Evolutionary conservation across 2,888 invertebrate species (phyloP).

Genomic region (Griposia aprilina): DNA sequence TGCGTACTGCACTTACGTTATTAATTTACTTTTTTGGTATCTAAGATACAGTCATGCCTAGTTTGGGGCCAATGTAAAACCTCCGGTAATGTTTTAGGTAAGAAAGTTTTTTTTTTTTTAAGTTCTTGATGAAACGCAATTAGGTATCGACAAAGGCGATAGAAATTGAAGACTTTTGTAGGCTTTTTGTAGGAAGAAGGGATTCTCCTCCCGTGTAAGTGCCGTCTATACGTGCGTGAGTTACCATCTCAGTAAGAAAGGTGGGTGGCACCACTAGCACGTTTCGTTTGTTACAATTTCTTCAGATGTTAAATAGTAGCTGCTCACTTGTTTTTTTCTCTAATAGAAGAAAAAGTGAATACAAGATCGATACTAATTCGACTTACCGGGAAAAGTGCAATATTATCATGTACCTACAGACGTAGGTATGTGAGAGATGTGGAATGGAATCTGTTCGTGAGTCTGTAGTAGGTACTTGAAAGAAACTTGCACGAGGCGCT

Average conservation of each 20-base stretch:
- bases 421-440: neutral
- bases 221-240: too few relatives aligned
- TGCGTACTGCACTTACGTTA: too few relatives aligned
- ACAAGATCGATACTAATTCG: neutral
- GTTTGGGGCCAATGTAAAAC: too few relatives aligned
- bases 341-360: neutral
- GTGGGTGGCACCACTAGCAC: neutral
- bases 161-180: too few relatives aligned
- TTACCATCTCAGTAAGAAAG: neutral
- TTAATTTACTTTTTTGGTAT: too few relatives aligned
- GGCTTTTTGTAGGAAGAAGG: neutral
- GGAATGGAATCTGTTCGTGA: neutral
- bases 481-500: slow-evolving; percentile 1
- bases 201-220: neutral
- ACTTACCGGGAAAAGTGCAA: neutral
- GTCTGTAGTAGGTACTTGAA: slow-evolving; percentile 1
- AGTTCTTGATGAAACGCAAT: too few relatives aligned
- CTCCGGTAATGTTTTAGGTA: too few relatives aligned
- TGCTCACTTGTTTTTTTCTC: neutral
- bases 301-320: too few relatives aligned
- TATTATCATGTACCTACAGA: neutral
- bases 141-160: too few relatives aligned
- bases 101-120: too few relatives aligned
- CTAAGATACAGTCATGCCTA: too few relatives aligned
- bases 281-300: neutral